Evolutionary conservation across 2,113 vertebrate genomes (phyloP).

Genomic region (Patagioenas fasciata): DNA sequence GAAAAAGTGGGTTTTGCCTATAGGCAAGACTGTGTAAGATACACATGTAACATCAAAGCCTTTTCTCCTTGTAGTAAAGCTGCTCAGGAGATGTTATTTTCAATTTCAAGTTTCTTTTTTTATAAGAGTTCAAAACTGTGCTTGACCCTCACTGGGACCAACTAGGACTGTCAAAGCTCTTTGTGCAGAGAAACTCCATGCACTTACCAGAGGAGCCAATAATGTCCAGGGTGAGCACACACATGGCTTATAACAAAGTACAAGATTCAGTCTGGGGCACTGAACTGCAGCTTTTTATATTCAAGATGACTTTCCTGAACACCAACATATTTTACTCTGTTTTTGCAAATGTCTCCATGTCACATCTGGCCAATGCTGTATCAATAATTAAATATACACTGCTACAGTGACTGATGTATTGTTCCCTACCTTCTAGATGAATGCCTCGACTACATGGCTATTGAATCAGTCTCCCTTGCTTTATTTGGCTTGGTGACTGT

Average conservation of each 20-base stretch:
- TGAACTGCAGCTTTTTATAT: neutral
- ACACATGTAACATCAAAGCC: neutral
- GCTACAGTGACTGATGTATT: conserved; percentile 16
- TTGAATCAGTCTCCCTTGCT: conserved; percentile 33
- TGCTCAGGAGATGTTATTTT: neutral
- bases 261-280: neutral
- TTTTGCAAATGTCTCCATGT: conserved; percentile 28
- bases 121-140: neutral
- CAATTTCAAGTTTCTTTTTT: neutral
- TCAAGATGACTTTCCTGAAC: neutral
- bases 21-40: neutral
- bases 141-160: neutral
- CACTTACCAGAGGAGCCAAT: neutral
- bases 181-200: neutral
- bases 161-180: neutral
- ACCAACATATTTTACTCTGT: neutral
- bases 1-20: neutral
- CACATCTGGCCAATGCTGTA: conserved; percentile 12
- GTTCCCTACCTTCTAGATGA: conserved; percentile 3
- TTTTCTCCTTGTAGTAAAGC: neutral
- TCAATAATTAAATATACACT: conserved; percentile 47
- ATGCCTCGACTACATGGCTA: neutral
- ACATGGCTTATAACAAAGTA: neutral
- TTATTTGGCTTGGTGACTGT: conserved; percentile 34
- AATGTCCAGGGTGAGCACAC: fast-evolving